Evolutionary conservation across 2,888 invertebrate genomes (phyloP), one percentile per base, ranked within the genome.

Genomic region (Latheticus oryzae): DNA sequence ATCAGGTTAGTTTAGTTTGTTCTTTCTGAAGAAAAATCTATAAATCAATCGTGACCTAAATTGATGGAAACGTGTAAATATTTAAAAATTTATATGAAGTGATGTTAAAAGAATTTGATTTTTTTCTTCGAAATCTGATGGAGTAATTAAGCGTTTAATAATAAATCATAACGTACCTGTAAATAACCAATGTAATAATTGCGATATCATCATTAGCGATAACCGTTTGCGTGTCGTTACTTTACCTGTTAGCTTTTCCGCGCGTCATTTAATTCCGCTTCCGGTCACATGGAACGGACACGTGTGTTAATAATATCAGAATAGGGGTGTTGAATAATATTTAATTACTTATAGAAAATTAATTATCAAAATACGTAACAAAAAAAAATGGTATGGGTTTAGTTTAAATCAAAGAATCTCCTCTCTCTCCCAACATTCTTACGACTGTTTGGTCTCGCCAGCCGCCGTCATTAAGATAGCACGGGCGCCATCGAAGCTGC

Each of bases 1-100:
- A 91, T 78, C 91, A 91, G 86, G 89, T 89, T 76, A 76, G 75
- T 50, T n/a, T n/a, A n/a, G n/a, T n/a, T n/a, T n/a, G n/a, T n/a
- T n/a, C n/a, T n/a, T n/a, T n/a, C n/a, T n/a, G n/a, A n/a, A n/a
- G n/a, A 30, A 45, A 32, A 35, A 51, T 51, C 30, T 35, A 38
- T 51, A 51, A 51, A 51, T 51, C 51, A 51, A 51, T 51, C 40
- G 30, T 38, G 51, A 51, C 51, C 51, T 17, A 38, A 38, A 51
- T 50, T 19, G 32, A 16, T 13, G 12, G 15, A 24, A 26, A n/a
- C n/a, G 17, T 30, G 30, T 30, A 19, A 13, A 43, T 15, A 17
- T 8, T 43, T n/a, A n/a, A n/a, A n/a, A n/a, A n/a, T n/a, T n/a
- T n/a, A n/a, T n/a, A n/a, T n/a, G n/a, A n/a, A n/a, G n/a, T n/a